Conservation (phyloP, 2,797 vertebrate species). For the Esox masquinongy region DNA sequence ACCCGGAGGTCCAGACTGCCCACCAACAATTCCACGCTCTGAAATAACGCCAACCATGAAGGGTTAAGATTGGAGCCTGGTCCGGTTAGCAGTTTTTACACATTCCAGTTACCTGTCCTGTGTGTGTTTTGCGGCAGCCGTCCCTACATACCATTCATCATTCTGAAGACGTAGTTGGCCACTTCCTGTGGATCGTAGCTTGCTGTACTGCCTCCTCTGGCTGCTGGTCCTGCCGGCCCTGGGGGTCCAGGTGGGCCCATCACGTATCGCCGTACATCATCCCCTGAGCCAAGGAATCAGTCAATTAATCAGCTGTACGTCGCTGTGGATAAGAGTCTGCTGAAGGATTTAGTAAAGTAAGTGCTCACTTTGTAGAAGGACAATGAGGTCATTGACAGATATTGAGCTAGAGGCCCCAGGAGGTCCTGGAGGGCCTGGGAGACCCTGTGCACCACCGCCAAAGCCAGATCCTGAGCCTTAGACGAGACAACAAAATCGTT, state of each 20-base stretch:
- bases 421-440: slow-evolving; percentile 76
- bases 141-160: slow-evolving; percentile 75
- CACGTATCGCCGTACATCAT: slow-evolving; percentile 86
- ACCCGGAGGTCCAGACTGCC: slow-evolving; percentile 78
- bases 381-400: slow-evolving; percentile 78
- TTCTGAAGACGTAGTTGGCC: slow-evolving; percentile 82
- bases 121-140: neutral
- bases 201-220: slow-evolving; percentile 58
- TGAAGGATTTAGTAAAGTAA: neutral
- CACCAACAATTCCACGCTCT: neutral
- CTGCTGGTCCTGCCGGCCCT: slow-evolving; percentile 62
- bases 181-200: slow-evolving; percentile 80
- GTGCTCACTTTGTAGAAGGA: slow-evolving; percentile 86
- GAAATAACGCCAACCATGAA: neutral
- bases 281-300: slow-evolving; percentile 60
- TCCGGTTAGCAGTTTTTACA: neutral
- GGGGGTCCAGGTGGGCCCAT: slow-evolving; percentile 77
- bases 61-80: neutral
- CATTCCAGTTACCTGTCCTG: neutral
- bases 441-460: slow-evolving; percentile 59
- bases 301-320: neutral
- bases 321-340: neutral
- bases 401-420: slow-evolving; percentile 70
- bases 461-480: slow-evolving; percentile 67
- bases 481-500: slow-evolving; percentile 27